phyloP scores from a whole-genome alignment of 2,888 invertebrate genomes.

The Plusia festucae region DNA sequence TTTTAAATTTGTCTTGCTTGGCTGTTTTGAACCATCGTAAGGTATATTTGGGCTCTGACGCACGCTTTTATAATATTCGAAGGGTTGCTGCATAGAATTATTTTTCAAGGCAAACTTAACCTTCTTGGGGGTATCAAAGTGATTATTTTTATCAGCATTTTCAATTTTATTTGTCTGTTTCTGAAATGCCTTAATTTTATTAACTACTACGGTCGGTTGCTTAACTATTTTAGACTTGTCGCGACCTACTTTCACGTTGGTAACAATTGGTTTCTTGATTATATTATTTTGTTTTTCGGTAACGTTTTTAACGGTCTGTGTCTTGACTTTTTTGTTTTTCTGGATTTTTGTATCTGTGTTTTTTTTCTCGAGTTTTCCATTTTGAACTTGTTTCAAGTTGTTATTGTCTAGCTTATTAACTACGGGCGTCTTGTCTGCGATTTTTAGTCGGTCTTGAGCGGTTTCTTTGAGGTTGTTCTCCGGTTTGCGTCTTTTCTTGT shows the following conservation, averaged over 20 bases:
- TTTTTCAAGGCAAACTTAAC: slow-evolving; percentile 93
- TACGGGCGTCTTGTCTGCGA: slow-evolving; percentile 36
- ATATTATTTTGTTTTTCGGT: slow-evolving; percentile 18
- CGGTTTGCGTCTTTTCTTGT: slow-evolving; percentile 55
- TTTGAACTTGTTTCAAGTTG: not conserved
- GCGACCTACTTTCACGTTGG: not conserved
- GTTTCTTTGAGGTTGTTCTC: slow-evolving; percentile 25
- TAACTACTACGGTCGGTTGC: slow-evolving; percentile 63
- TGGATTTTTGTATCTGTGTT: slow-evolving; percentile 46
- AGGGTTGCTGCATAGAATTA: slow-evolving; percentile 92
- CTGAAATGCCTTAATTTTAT: slow-evolving; percentile 74
- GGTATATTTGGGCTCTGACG: slow-evolving; percentile 93
- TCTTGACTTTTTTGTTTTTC: slow-evolving; percentile 18
- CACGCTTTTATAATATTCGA: slow-evolving; percentile 93
- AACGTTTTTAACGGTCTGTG: slow-evolving; percentile 27
- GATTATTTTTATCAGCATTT: slow-evolving; percentile 44
- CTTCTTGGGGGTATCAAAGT: slow-evolving; percentile 87
- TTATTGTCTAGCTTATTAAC: slow-evolving; percentile 31
- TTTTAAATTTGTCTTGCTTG: slow-evolving; percentile 93
- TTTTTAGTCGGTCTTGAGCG: slow-evolving; percentile 45
- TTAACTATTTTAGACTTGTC: slow-evolving; percentile 15
- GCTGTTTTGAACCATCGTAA: slow-evolving; percentile 92
- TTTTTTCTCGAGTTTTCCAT: slow-evolving; percentile 6
- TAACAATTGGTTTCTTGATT: slow-evolving; percentile 18
- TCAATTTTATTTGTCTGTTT: slow-evolving; percentile 58